A percentile compares a stretch with the other conserved stretches of the same genome.
Conservation (phyloP, 2,888 invertebrate species). For the Aleiodes testaceus region DNA sequence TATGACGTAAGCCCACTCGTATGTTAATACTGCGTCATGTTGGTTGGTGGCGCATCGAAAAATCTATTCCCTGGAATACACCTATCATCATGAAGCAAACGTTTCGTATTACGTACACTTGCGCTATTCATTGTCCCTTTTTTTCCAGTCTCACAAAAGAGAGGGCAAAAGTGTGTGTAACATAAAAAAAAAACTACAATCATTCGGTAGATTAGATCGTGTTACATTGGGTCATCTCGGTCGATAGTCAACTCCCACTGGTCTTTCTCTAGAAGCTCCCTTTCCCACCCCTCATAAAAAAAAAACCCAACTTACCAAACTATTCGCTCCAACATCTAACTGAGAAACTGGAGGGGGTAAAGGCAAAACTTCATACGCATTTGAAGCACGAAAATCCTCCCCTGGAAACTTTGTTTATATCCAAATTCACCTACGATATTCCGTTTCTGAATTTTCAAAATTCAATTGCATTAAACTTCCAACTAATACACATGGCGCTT, state of each 20-base stretch:
- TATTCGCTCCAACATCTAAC: neutral
- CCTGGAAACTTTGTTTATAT: slow-evolving; percentile 4
- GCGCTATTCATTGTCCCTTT: neutral
- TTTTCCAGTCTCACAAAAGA: slow-evolving; percentile 1
- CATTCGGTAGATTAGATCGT: slow-evolving; percentile 48
- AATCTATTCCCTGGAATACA: slow-evolving; percentile 32
- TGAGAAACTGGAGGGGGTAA: neutral
- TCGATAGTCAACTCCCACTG: slow-evolving; percentile 61
- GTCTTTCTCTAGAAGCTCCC: slow-evolving; percentile 53
- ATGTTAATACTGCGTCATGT: slow-evolving; percentile 51
- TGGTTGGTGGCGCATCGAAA: slow-evolving; percentile 22
- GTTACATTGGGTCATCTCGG: slow-evolving; percentile 45
- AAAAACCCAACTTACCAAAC: slow-evolving; percentile 9
- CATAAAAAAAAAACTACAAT: slow-evolving; percentile 35
- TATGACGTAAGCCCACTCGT: slow-evolving; percentile 56
- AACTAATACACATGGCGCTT: too few relatives aligned
- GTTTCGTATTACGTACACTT: slow-evolving; percentile 38
- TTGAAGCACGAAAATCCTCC: slow-evolving; percentile 8
- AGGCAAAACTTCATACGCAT: neutral
- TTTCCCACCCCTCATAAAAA: neutral
- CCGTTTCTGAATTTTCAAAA: slow-evolving; percentile 28
- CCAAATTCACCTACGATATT: slow-evolving; percentile 15
- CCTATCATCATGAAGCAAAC: slow-evolving; percentile 43
- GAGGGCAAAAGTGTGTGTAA: neutral
- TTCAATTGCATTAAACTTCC: slow-evolving; percentile 32